A percentile compares a stretch with the other conserved stretches of the same genome.
phyloP scores from a whole-genome alignment of 2,888 invertebrate species.

The Erebia palarica region DNA sequence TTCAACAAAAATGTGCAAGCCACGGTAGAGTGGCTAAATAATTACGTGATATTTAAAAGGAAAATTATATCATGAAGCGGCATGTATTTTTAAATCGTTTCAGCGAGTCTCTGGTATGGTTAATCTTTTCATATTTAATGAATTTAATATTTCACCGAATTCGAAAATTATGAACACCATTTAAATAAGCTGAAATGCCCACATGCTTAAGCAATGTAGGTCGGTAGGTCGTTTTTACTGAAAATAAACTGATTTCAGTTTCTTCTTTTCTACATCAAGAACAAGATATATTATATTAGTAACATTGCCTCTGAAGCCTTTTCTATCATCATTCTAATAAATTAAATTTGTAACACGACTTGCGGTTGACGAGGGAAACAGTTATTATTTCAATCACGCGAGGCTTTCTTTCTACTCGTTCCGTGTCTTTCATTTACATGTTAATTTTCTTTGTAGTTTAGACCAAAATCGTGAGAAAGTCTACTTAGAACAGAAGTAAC shows the following conservation, averaged over 20 bases:
- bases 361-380: conserved; percentile 31
- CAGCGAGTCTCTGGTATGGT: not conserved
- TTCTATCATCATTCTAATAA: conserved; percentile 9
- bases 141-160: conserved; percentile 7
- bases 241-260: no score
- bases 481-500: conserved; percentile 48
- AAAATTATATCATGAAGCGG: not conserved
- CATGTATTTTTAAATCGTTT: conserved; percentile 7
- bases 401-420: conserved; percentile 43
- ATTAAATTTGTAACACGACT: conserved; percentile 15
- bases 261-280: no score
- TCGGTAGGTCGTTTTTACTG: no score
- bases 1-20: conserved; percentile 1
- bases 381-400: conserved; percentile 44
- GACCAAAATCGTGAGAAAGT: conserved; percentile 33
- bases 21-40: not conserved
- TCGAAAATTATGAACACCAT: not conserved
- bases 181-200: no score
- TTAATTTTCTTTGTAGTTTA: conserved; percentile 47
- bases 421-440: conserved; percentile 51
- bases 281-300: no score
- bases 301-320: not conserved
- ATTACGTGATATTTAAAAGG: conserved; percentile 10
- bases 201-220: no score
- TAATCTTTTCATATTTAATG: not conserved